A percentile compares a stretch with the other conserved stretches of the same genome.
Evolutionary conservation across 1,140 invertebrate species (phyloP).

Genomic region (Rhopalosiphum maidis): DNA sequence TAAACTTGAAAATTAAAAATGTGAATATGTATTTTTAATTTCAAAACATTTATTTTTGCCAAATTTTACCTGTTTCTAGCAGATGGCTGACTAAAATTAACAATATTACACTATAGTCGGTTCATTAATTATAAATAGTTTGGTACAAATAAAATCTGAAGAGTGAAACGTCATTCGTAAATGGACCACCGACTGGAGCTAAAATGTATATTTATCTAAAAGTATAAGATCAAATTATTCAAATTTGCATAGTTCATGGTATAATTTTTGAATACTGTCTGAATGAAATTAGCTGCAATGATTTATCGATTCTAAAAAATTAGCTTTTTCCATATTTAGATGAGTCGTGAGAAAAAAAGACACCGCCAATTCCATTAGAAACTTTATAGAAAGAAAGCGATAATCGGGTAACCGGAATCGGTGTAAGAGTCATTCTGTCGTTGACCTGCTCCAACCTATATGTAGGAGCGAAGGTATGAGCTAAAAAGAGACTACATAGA

Average conservation of each 20-base stretch:
- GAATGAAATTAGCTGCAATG: not conserved
- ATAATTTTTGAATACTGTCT: not conserved
- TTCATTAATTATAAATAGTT: not conserved
- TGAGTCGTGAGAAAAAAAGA: not conserved
- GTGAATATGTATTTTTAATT: not conserved
- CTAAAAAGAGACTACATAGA: not conserved
- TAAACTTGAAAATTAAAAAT: not conserved
- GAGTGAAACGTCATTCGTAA: not conserved
- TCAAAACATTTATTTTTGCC: not conserved
- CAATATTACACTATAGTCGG: not conserved
- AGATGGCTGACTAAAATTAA: not conserved
- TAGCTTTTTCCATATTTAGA: not conserved
- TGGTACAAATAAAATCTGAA: not conserved
- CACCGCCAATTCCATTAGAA: not conserved
- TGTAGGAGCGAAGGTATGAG: not conserved
- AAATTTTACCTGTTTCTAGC: not conserved
- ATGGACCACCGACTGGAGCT: too few species aligned
- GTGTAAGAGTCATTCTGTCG: conserved; percentile 38
- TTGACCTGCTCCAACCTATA: conserved; percentile 51
- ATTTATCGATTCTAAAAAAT: not conserved
- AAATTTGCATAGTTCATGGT: not conserved
- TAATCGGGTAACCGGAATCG: not conserved
- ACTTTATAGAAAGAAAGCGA: not conserved
- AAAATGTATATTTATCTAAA: too few species aligned
- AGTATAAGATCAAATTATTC: not conserved